Conservation (phyloP, 2,113 vertebrate genomes). For the Delphinus delphis region DNA sequence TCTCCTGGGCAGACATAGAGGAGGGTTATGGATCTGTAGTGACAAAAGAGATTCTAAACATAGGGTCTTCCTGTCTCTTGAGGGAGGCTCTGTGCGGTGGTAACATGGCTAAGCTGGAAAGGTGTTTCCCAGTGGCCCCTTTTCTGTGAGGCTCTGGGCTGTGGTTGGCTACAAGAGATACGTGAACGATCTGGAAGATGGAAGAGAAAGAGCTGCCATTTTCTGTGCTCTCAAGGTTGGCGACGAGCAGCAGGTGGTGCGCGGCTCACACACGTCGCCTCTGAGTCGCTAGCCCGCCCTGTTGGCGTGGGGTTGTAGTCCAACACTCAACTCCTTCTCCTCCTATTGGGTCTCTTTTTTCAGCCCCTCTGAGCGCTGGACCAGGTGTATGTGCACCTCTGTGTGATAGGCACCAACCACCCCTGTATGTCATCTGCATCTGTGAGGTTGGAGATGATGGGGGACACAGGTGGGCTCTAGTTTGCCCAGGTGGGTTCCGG, state of each 20-base stretch:
- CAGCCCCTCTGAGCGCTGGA: neutral
- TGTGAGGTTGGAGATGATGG: no score
- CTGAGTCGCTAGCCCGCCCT: neutral
- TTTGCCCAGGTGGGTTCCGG: neutral
- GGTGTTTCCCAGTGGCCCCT: neutral
- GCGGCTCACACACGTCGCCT: neutral
- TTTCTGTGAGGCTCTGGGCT: neutral
- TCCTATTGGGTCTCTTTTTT: neutral
- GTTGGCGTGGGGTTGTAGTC: neutral
- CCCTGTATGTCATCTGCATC: neutral
- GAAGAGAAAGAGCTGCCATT: neutral
- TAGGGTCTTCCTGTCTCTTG: neutral
- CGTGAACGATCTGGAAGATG: neutral
- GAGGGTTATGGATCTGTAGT: neutral
- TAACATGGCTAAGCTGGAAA: neutral
- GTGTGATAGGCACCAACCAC: neutral
- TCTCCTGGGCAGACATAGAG: neutral
- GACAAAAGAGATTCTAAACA: neutral
- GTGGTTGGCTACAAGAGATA: neutral
- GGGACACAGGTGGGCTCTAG: neutral
- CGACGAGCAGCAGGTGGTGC: fast-evolving
- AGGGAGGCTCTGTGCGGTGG: neutral
- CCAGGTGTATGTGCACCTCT: neutral
- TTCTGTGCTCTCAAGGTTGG: no score
- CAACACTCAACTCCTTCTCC: neutral